These are phyloP conservation scores for Tachina fera DNA, from an alignment of 2,888 invertebrate genomes.

Conservation along the genomic window DNA sequence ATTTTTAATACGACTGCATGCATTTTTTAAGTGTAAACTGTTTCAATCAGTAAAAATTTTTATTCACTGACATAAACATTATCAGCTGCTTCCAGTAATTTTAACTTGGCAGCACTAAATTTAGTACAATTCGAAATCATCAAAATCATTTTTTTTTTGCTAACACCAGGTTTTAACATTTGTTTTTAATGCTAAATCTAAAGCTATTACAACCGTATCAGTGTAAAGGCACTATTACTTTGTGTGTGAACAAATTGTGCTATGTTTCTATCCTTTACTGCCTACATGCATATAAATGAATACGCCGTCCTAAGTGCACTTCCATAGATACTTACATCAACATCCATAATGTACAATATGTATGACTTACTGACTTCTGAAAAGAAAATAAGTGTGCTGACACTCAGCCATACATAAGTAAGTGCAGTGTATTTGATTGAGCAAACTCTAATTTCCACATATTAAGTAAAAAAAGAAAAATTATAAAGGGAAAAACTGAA, in stretches of 20 bases:
- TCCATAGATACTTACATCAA: constrained; percentile 35
- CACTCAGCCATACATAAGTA: neutral
- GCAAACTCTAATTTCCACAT: neutral
- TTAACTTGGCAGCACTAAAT: too few relatives aligned
- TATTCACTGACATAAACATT: too few relatives aligned
- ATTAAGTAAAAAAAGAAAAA: neutral
- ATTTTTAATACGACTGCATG: too few relatives aligned
- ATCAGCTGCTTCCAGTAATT: too few relatives aligned
- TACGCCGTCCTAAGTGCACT: constrained; percentile 27
- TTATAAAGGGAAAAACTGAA: neutral
- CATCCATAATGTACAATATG: constrained; percentile 49
- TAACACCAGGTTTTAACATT: too few relatives aligned
- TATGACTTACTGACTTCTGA: constrained; percentile 46
- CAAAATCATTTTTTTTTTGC: too few relatives aligned
- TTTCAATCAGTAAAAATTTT: too few relatives aligned
- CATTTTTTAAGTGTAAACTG: too few relatives aligned
- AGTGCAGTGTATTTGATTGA: neutral
- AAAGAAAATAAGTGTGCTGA: constrained; percentile 5
- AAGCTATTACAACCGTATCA: too few relatives aligned
- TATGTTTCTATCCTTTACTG: neutral
- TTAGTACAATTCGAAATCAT: too few relatives aligned
- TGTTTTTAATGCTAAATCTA: too few relatives aligned
- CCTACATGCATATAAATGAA: neutral
- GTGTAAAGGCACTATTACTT: too few relatives aligned
- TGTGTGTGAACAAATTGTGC: neutral